Base-by-base conservation (phyloP, 2,888 invertebrate species). In the Serripes groenlandicus region DNA sequence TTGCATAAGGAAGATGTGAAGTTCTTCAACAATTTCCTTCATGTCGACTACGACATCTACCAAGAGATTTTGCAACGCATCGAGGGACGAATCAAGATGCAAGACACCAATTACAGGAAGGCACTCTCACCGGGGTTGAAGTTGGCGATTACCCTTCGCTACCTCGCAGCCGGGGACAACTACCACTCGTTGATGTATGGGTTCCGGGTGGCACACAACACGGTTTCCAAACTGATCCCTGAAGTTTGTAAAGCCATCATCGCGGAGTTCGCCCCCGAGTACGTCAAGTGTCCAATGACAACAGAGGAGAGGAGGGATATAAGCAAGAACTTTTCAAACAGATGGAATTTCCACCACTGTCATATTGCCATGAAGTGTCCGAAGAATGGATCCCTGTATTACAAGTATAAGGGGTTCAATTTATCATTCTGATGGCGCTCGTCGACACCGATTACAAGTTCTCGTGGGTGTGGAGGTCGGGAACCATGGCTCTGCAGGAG, bases 391-490 rank as follows among this genome's bases (percentile, higher is more conserved):
- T 76, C 79, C 42, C 15, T 26, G 49, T 83, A 76, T 62, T 82
- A 58, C 49, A 82, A 85, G 37, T 72, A 72, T 37, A 72, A 72
- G 26, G 72, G 72, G 23, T 72, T 56, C 72, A 35, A 58, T 26
- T 58, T 23, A 72, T 72, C 58, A 37, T 72, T n/a, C 58, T 56
- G n/a, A 72, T 60, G 72, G 72, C 79, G n/a, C 15, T 86, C 7
- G 86, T 83, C 37, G 85, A 84, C 58, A 77, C 81, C 11, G 82
- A n/a, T n/a, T n/a, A n/a, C n/a, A n/a, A n/a, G n/a, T 85, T 88
- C 66, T 32, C 87, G 34, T 87, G 87, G 82, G 68, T 58, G 58
- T 58, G n/a, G n/a, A n/a, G n/a, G n/a, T n/a, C n/a, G n/a, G n/a
- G n/a, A n/a, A n/a, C n/a, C n/a, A 7, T 35, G 73, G 73, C 32